Evolutionary conservation across 1,140 invertebrate genomes (phyloP), one percentile per base, ranked within the genome.

Genomic region (Drosophila asahinai): DNA sequence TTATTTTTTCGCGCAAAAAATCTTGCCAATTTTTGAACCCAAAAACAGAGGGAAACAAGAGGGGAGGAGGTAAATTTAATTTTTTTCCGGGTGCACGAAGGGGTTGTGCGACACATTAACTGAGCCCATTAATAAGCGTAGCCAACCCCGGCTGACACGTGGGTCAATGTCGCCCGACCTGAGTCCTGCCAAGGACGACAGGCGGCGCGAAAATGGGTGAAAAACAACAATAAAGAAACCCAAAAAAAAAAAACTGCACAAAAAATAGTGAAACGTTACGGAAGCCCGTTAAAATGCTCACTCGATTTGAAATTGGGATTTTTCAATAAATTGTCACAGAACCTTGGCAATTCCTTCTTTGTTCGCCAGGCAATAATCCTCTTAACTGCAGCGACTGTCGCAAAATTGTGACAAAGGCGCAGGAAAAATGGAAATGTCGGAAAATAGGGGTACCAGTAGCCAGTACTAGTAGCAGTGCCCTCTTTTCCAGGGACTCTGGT

Each of bases 51-150:
- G 33, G 33, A 36, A 36, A 36, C 33, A 4, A 43, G n/a, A 43
- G 43, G 12, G 40, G 43, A 47, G 66, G 58, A 67, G 54, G 52
- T 63, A 75, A 84, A 86, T 81, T 81, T 55, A 72, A 86, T 82
- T 82, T 80, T 77, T 70, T 65, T 77, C 71, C 71, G 74, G 74
- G 40, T 77, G 72, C 74, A 59, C 22, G 64, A 74, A 83, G 77
- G 80, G 77, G 55, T 64, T 60, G 74, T 48, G 86, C 73, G 79
- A 90, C 81, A 81, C 81, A 90, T 82, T 84, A 90, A 72, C 80
- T 91, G 89, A 92, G 86, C 91, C 91, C 80, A 92, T 92, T 92
- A 92, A 92, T 83, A 80, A 87, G 83, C 91, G 83, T 83, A 80
- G 79, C 91, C 83, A 90, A 92, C 90, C 90, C 72, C 73, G 70